Evolutionary conservation across 1,140 invertebrate species (phyloP), one percentile per base, ranked within the genome.

Genomic region (Heliconius melpomene): DNA sequence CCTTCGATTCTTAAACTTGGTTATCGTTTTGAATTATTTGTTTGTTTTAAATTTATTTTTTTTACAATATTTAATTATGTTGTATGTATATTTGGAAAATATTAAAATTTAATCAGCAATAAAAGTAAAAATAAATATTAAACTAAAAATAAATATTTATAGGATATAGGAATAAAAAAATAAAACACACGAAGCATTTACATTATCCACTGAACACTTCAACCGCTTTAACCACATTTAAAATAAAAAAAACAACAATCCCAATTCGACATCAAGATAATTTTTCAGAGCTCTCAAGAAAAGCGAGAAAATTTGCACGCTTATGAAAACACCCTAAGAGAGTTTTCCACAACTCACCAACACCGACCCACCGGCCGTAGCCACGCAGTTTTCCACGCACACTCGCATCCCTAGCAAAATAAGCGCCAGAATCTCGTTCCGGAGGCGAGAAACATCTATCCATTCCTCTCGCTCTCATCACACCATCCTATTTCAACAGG

Each of bases 291-390:
- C 80, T 79, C 52, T 74, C 66, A 79, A 18, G 81, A 82, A 82
- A 83, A 79, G 78, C 81, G 86, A 87, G 86, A 86, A 90, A 92
- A 93, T 88, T 83, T 84, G 81, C 75, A 82, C 82, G 85, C 84
- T 86, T 93, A 86, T 94, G 91, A 89, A 93, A 85, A 88, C 91
- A 85, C 85, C 91, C 88, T 94, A 91, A 91, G 88, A 93, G 90
- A 93, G 90, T 94, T 93, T 94, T 94, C 91, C 91, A 93, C 91
- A 90, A 93, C 90, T 90, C 90, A 91, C 93, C 87, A 91, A 92
- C 91, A 94, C 90, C 88, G 85, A 90, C 88, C 88, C 91, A 84
- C 78, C 46, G 87, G 75, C 81, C 89, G 88, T 93, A 90, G 85
- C 73, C 87, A 93, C 91, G 92, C 89, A 90, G 88, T 79, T 92